A percentile compares a stretch with the other conserved stretches of the same genome.
phyloP scores from a whole-genome alignment of 2,888 invertebrate genomes.

The Lasius fuliginosus region DNA sequence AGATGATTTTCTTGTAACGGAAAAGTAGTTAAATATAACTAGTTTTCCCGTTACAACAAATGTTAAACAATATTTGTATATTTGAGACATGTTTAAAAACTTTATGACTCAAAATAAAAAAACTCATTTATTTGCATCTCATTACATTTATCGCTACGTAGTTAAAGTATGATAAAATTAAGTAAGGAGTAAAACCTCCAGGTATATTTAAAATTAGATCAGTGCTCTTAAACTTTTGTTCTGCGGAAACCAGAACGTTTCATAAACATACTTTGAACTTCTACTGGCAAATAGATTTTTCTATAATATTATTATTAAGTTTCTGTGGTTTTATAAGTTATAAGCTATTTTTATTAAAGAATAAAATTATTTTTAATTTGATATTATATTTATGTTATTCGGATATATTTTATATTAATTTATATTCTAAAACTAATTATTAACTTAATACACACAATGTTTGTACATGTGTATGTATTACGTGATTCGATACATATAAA shows the following conservation, averaged over 20 bases:
- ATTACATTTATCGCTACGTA: background rate
- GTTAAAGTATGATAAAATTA: background rate
- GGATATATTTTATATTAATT: background rate
- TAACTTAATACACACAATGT: background rate
- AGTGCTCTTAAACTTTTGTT: background rate
- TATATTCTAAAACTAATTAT: conserved; percentile 4
- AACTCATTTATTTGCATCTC: background rate
- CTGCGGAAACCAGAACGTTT: background rate
- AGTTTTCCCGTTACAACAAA: background rate
- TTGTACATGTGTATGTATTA: background rate
- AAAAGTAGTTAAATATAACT: conserved; percentile 2
- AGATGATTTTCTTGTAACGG: background rate
- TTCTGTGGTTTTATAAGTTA: background rate
- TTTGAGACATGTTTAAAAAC: background rate
- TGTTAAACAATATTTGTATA: background rate
- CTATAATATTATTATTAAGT: background rate
- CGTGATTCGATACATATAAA: background rate
- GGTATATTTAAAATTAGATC: background rate
- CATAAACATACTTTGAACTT: background rate
- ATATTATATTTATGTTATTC: background rate
- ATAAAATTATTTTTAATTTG: background rate
- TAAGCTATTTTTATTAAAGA: background rate
- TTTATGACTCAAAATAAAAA: background rate
- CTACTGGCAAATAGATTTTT: background rate
- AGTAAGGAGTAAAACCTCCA: background rate